These are phyloP conservation scores for Mycetomoellerius zeteki DNA, from an alignment of 1,140 invertebrate species.

Conservation along the genomic window DNA sequence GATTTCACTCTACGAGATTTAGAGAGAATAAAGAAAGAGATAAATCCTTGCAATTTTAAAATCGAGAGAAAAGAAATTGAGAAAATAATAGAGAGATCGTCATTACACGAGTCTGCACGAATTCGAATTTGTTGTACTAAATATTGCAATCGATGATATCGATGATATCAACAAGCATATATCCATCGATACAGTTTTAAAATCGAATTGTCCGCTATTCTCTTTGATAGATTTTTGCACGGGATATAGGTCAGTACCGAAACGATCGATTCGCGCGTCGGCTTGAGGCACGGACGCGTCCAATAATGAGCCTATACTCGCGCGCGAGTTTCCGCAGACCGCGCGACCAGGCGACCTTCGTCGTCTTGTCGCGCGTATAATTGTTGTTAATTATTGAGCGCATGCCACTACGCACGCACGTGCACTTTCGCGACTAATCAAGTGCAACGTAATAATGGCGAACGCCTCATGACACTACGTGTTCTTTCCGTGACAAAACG, in stretches of 20 bases:
- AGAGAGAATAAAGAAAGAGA: not conserved
- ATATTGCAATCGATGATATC: not conserved
- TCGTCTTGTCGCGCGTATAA: constrained; percentile 60
- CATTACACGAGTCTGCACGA: not conserved
- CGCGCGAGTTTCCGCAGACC: constrained; percentile 45
- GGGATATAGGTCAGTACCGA: constrained; percentile 66
- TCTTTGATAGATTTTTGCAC: not conserved
- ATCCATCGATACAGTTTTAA: not conserved
- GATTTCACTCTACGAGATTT: no score
- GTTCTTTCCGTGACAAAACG: not conserved
- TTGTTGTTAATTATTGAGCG: constrained; percentile 69
- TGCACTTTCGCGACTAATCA: constrained; percentile 45
- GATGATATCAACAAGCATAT: not conserved
- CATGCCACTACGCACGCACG: constrained; percentile 51
- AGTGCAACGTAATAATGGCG: not conserved
- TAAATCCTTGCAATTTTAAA: not conserved
- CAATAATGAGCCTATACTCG: constrained; percentile 46
- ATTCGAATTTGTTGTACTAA: not conserved
- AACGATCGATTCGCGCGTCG: constrained; percentile 65
- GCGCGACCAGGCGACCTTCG: constrained; percentile 56
- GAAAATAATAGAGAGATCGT: not conserved
- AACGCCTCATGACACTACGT: not conserved
- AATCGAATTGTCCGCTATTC: not conserved
- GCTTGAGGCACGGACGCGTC: constrained; percentile 41
- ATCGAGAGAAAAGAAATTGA: not conserved